Evolutionary conservation across 2,113 vertebrate species (phyloP).

Genomic region (Halichoerus grypus): DNA sequence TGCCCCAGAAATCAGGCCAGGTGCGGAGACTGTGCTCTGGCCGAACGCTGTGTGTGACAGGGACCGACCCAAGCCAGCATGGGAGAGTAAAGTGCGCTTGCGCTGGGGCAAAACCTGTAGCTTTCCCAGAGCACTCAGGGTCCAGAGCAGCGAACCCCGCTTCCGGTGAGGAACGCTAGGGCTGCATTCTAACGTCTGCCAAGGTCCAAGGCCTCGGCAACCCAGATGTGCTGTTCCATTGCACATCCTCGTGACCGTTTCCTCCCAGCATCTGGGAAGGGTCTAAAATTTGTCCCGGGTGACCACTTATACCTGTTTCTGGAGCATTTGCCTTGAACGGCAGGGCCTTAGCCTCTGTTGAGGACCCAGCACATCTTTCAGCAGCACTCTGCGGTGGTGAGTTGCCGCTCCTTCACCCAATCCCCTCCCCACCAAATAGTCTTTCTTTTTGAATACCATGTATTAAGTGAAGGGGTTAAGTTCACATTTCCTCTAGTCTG

Average conservation of each 20-base stretch:
- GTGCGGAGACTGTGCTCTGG: accelerated
- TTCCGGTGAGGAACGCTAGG: neutral
- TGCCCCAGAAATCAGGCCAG: neutral
- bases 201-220: neutral
- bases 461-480: neutral
- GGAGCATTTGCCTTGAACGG: neutral
- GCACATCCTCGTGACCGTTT: neutral
- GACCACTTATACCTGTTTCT: neutral
- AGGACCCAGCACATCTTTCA: too few relatives aligned
- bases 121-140: neutral
- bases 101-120: neutral
- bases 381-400: neutral
- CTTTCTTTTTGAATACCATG: neutral
- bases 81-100: too few relatives aligned
- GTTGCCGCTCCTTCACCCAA: neutral
- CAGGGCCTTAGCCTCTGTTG: neutral
- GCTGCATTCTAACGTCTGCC: accelerated
- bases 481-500: neutral
- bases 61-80: neutral
- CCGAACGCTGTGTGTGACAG: neutral
- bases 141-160: neutral
- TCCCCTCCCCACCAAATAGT: neutral
- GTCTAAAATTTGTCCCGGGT: neutral
- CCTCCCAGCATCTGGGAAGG: neutral
- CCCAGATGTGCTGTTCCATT: neutral